phyloP scores from a whole-genome alignment of 2,113 vertebrate species.

The Phrynocephalus versicolor region DNA sequence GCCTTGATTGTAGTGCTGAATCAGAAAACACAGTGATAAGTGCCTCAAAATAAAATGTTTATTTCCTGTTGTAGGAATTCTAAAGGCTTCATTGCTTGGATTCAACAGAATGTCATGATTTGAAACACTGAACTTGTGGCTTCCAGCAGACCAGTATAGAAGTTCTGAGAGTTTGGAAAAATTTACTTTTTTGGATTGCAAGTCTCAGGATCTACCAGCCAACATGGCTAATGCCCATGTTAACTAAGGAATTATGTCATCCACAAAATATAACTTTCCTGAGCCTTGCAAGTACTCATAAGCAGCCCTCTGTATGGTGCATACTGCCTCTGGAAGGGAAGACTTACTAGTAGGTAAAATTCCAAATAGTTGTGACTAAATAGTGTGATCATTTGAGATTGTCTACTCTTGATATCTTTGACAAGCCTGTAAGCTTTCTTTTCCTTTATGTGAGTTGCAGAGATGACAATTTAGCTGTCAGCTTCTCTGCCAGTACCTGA shows the following conservation, averaged over 20 bases:
- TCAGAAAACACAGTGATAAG: neutral
- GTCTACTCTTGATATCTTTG: constrained; percentile 2
- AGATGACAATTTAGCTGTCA: constrained; percentile 17
- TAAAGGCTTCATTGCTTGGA: neutral
- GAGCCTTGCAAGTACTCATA: no score
- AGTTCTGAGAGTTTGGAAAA: neutral
- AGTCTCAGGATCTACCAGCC: no score
- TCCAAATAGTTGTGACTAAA: neutral
- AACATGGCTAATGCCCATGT: no score
- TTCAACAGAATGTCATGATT: neutral
- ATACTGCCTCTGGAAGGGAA: neutral
- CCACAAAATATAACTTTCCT: no score
- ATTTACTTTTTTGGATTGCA: no score
- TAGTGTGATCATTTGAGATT: neutral
- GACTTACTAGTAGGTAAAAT: neutral
- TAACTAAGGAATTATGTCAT: no score
- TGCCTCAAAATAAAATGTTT: neutral
- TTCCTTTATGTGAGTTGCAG: constrained; percentile 1
- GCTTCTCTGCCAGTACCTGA: neutral
- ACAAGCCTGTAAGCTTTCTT: constrained; percentile 12
- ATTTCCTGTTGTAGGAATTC: neutral
- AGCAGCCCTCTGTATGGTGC: neutral
- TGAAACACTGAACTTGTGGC: neutral
- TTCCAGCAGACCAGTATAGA: neutral
- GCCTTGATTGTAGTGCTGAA: neutral